phyloP scores from a whole-genome alignment of 2,113 vertebrate genomes.

The Sinocyclocheilus grahami region DNA sequence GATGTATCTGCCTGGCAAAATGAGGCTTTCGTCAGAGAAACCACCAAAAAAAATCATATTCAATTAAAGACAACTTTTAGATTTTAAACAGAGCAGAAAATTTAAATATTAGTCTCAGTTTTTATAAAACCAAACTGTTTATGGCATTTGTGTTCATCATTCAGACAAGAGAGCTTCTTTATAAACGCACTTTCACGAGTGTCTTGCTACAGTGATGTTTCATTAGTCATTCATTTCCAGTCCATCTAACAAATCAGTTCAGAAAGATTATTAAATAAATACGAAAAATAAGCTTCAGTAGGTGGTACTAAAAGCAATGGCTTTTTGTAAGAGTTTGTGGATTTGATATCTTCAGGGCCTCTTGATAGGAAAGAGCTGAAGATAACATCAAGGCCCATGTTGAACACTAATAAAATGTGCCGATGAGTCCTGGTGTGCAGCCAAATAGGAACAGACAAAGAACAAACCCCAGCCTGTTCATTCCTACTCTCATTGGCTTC shows the following conservation, averaged over 20 bases:
- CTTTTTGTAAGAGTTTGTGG: neutral
- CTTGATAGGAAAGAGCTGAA: conserved; percentile 10
- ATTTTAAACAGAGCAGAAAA: neutral
- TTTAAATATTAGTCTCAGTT: no score
- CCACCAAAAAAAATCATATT: neutral
- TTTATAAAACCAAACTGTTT: neutral
- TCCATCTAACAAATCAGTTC: neutral
- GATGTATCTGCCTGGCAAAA: neutral
- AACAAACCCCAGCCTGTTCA: conserved; percentile 9
- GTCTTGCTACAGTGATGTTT: neutral
- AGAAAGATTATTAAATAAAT: neutral
- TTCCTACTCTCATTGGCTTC: neutral
- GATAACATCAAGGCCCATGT: neutral
- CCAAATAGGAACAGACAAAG: conserved; percentile 25
- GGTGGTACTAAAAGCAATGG: neutral
- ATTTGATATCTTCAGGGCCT: conserved; percentile 2
- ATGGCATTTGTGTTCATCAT: neutral
- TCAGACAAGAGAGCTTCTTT: neutral
- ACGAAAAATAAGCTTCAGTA: neutral
- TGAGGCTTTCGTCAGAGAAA: neutral
- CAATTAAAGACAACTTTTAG: neutral
- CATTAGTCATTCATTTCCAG: neutral
- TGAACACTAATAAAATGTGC: conserved; percentile 1
- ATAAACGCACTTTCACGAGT: neutral
- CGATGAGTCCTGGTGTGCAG: conserved; percentile 15